Base-by-base conservation (phyloP, 92 coral and sea anemone species). In the Virgularia gustaviana region DNA sequence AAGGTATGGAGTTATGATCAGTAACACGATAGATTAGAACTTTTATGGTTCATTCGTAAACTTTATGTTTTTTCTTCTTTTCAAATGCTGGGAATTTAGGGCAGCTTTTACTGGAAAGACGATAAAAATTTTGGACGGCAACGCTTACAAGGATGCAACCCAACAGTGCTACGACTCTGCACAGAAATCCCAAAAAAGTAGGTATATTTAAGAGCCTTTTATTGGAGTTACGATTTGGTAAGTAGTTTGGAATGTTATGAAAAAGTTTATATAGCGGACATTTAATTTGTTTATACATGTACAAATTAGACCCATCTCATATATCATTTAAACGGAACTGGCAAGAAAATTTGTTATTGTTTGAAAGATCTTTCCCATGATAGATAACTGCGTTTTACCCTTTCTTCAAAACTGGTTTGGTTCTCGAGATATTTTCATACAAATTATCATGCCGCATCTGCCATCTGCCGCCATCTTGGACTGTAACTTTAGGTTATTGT, bases 131-230 rank as follows among this genome's bases (percentile, higher is more conserved):
- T 92, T 80, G 96, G 91, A 3, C 83, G 98, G 16, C 98, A 92
- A 49, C 83, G 98, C 63, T 33, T 92, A 32, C 98, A 92, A 75
- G 98, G 98, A 0, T 92, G 98, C 55, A 92, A 92, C 72, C 98
- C 98, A 9, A 83, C 65, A 2, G 73, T 92, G 65, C 77, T 92
- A 38, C 78, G 76, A 70, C 88, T 81, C 44, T 92, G 98, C 76
- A 83, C 64, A 57, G 88, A 89, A 80, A 84, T 92, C 41, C 98
- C 98, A 37, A 81, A 85, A 73, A 92, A 89, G 98, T 91, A 64
- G 73, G 91, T 45, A 28, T 51, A 31, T 33, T 63, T n/a, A n/a
- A n/a, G n/a, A n/a, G n/a, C n/a, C n/a, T n/a, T n/a, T n/a, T n/a
- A n/a, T n/a, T 0, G 23, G 24, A 23, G 45, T 19, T 12, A n/a